Conservation (phyloP, 2,888 invertebrate species). For the Branchipolynoe longqiensis region DNA sequence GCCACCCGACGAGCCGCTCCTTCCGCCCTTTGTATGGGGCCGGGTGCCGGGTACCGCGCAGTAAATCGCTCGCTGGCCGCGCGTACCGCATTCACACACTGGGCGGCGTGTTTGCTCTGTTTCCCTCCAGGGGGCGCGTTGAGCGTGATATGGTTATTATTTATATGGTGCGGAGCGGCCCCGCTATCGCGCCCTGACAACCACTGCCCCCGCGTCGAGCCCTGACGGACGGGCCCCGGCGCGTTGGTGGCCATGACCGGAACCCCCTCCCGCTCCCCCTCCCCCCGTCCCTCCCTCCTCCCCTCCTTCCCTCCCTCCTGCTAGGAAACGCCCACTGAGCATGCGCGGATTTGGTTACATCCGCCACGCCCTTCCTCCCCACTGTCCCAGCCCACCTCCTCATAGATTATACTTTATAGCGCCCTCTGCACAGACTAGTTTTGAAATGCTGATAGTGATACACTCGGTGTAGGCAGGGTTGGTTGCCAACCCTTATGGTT, state of each 20-base stretch:
- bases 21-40: background rate
- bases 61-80: constrained; percentile 29
- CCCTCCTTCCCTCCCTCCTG: too few species aligned
- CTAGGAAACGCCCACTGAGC: too few species aligned
- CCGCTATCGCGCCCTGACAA: constrained; percentile 36
- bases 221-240: background rate
- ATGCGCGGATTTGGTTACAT: too few species aligned
- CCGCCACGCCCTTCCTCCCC: too few species aligned
- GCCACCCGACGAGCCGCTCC: background rate
- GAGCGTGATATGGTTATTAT: constrained; percentile 53
- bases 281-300: too few species aligned
- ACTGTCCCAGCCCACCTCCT: too few species aligned
- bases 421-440: too few species aligned
- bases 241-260: background rate
- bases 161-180: constrained; percentile 27
- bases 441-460: too few species aligned
- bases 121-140: background rate
- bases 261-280: background rate
- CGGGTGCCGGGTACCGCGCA: background rate
- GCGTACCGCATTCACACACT: constrained; percentile 32
- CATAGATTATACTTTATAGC: too few species aligned
- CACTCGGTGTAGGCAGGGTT: too few species aligned
- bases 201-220: background rate
- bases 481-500: too few species aligned
- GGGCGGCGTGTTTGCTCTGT: constrained; percentile 34